Conservation (phyloP, 2,797 vertebrate species). For the Potorous gilbertii region DNA sequence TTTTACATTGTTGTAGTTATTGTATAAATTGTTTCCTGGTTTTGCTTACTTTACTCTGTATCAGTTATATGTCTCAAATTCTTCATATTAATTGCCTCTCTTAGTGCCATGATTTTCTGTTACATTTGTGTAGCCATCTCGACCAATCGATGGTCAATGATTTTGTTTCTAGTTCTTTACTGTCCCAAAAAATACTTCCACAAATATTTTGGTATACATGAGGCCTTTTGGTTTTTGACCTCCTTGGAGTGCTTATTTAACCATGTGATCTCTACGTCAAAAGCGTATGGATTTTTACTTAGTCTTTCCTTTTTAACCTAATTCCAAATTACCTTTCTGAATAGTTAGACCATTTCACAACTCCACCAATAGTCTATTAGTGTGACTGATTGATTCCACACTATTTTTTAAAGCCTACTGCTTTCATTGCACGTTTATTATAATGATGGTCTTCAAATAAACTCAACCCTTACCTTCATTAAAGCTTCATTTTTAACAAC, state of each 20-base stretch:
- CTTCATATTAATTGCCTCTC: background rate
- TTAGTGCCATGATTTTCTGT: background rate
- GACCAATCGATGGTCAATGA: background rate
- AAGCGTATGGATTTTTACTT: background rate
- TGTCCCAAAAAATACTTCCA: background rate
- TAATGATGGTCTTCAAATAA: background rate
- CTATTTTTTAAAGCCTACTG: background rate
- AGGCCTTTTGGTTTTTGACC: background rate
- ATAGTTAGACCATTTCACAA: background rate
- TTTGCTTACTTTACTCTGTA: background rate
- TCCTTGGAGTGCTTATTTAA: background rate
- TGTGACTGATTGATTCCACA: background rate
- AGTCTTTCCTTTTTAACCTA: background rate
- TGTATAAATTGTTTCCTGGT: background rate
- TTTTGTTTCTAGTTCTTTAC: background rate
- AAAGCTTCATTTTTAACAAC: conserved; percentile 1
- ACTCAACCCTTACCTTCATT: background rate
- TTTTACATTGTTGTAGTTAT: background rate
- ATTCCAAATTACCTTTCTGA: background rate
- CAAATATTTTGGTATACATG: background rate
- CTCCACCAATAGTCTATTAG: background rate
- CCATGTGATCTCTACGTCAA: background rate
- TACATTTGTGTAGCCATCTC: background rate
- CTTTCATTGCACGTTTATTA: background rate
- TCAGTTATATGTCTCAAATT: background rate